These are phyloP conservation scores for Enteromius mattozi DNA, from an alignment of 2,797 vertebrate species.

Conservation along the genomic window DNA sequence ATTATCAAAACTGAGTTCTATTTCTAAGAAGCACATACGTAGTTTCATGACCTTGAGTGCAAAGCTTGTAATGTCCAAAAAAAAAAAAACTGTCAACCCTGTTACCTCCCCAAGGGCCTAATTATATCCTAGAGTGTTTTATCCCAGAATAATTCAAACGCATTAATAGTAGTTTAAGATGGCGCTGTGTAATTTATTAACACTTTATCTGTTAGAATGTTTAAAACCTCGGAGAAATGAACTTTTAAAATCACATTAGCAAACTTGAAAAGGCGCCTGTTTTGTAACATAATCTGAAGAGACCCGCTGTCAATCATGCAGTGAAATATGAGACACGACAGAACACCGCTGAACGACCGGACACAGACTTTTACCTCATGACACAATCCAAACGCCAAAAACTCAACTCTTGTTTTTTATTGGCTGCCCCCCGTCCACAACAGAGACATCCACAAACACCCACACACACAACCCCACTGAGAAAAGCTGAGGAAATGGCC, in stretches of 20 bases:
- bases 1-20: neutral
- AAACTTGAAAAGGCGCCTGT: slow-evolving; percentile 9
- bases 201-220: neutral
- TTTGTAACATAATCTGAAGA: neutral
- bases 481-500: slow-evolving; percentile 84
- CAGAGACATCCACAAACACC: slow-evolving; percentile 66
- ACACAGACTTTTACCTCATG: slow-evolving; percentile 19
- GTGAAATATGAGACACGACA: neutral
- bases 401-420: slow-evolving; percentile 46
- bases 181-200: neutral
- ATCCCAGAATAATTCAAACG: neutral
- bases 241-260: neutral
- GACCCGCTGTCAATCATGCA: slow-evolving; percentile 27
- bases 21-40: slow-evolving; percentile 2
- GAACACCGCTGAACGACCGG: neutral
- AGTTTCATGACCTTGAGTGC: slow-evolving; percentile 9
- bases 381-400: slow-evolving; percentile 23
- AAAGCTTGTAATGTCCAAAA: neutral
- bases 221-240: neutral
- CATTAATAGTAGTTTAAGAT: neutral
- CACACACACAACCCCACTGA: slow-evolving; percentile 76
- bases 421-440: slow-evolving; percentile 37
- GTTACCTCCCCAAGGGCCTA: slow-evolving; percentile 6
- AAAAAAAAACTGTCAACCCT: neutral
- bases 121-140: slow-evolving; percentile 23